Evolutionary conservation across 2,113 vertebrate species (phyloP), one percentile per base, ranked within the genome.

Genomic region (Bothrops jararaca): DNA sequence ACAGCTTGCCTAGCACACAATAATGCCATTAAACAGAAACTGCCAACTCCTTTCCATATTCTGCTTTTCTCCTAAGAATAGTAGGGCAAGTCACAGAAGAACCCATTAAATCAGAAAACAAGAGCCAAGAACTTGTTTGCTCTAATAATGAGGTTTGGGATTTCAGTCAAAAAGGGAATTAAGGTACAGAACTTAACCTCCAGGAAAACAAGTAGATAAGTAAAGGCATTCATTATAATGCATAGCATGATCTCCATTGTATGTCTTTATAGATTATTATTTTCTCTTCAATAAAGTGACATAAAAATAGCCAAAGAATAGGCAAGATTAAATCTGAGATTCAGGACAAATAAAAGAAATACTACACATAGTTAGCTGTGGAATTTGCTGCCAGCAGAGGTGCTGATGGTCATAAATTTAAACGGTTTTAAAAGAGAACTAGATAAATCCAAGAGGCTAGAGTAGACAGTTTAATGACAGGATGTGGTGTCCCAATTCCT

Each of bases 91-190:
- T 80, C 93, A 88, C 45, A 95, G 94, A 95, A 95, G 94, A 86
- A 22, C 93, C 92, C 93, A 95, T 95, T 93, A 95, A 52, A 74
- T 60, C 0, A 0, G 45, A 93, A 24, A 3, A 94, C 90, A 29
- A 42, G 10, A 94, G 94, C 93, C 94, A 96, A 95, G 89, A 95
- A 94, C 15, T 95, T 95, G 88, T 50, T 95, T 94, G 93, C 60
- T 5, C 20, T 93, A 87, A 89, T 91, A 94, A 95, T 90, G 64
- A 97, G 94, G 91, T 90, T 85, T 64, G 89, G 23, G n/a, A 85
- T 93, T 96, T 94, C 90, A 95, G 57, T 92, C 53, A 95, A 91
- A 93, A 48, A 52, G 52, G 26, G 12, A 95, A 93, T 26, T 94
- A 58, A 92, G 85, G 42, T 29, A 88, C 53, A 74, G 69, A 93